These are phyloP conservation scores for Cerastis rubricosa DNA, from an alignment of 2,888 invertebrate species.

Conservation along the genomic window DNA sequence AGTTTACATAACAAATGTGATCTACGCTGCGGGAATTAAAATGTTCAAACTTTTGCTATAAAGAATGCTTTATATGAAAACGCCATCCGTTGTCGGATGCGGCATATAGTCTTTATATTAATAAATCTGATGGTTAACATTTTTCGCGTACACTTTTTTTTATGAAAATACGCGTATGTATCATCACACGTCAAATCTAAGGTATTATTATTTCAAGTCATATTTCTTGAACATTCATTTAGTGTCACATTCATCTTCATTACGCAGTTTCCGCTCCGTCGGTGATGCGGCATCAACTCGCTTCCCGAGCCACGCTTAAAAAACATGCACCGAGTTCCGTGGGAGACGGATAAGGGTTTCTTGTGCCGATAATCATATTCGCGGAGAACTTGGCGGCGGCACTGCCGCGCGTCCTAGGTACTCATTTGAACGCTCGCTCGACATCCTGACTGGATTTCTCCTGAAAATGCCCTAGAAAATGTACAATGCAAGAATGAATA, in stretches of 20 bases:
- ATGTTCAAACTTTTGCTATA: slow-evolving; percentile 43
- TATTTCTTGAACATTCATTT: slow-evolving; percentile 55
- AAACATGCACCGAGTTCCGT: slow-evolving; percentile 68
- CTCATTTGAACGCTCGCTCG: slow-evolving; percentile 38
- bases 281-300: slow-evolving; percentile 51
- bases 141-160: slow-evolving; percentile 21
- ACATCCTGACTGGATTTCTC: slow-evolving; percentile 39
- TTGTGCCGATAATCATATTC: slow-evolving; percentile 59
- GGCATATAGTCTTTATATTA: slow-evolving; percentile 14
- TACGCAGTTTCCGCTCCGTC: slow-evolving; percentile 61
- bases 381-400: slow-evolving; percentile 35
- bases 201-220: slow-evolving; percentile 40
- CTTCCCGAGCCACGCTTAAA: slow-evolving; percentile 58
- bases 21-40: slow-evolving; percentile 41
- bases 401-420: slow-evolving; percentile 1
- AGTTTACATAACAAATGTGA: slow-evolving; percentile 61
- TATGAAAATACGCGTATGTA: slow-evolving; percentile 22
- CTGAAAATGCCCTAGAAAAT: too few relatives aligned
- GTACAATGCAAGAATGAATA: slow-evolving; percentile 43
- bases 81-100: slow-evolving; percentile 1
- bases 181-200: slow-evolving; percentile 28
- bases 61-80: slow-evolving; percentile 23
- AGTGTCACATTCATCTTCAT: slow-evolving; percentile 63
- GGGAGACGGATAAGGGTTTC: slow-evolving; percentile 61
- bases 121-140: slow-evolving; percentile 4